Percentiles rank a stretch among this genome's conserved stretches.
Conservation (phyloP, 37 sponge, comb jelly and placozoan species). For the Haliclona indistincta region DNA sequence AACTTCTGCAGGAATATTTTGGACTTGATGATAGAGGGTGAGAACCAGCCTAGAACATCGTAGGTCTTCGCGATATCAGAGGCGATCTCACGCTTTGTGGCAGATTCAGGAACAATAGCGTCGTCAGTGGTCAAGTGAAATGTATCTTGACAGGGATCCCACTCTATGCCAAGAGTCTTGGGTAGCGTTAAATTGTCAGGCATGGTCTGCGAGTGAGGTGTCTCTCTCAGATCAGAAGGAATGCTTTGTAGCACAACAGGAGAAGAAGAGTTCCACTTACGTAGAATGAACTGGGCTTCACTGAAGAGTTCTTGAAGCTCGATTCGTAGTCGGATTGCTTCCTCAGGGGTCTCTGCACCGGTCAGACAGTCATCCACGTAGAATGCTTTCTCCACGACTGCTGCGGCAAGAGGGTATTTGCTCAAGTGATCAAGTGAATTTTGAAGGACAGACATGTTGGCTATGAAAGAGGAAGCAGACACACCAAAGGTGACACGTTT, state of each 20-base stretch:
- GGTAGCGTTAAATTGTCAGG: neutral
- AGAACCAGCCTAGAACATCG: slow-evolving; percentile 25
- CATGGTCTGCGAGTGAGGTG: slow-evolving; percentile 11
- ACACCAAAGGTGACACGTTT: neutral
- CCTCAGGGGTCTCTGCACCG: no score
- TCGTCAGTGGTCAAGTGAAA: slow-evolving; percentile 12
- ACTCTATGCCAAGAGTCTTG: slow-evolving; percentile 30
- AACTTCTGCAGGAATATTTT: neutral
- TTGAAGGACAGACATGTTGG: neutral
- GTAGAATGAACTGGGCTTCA: no score
- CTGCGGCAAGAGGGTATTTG: no score
- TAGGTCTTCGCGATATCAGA: no score
- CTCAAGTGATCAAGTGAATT: neutral
- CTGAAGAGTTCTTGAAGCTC: no score
- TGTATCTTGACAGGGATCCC: slow-evolving; percentile 7
- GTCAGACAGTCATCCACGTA: no score
- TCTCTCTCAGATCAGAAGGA: slow-evolving; percentile 18
- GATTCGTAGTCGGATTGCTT: no score
- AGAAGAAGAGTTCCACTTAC: no score
- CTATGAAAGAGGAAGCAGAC: neutral
- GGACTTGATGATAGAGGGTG: neutral
- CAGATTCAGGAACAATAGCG: slow-evolving; percentile 9
- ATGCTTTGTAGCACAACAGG: slow-evolving; percentile 22
- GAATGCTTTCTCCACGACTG: no score
- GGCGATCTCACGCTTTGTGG: slow-evolving; percentile 19